A percentile compares a stretch with the other conserved stretches of the same genome.
These are phyloP conservation scores for Drosophila paucipuncta DNA, from an alignment of 2,888 invertebrate genomes.

Conservation along the genomic window DNA sequence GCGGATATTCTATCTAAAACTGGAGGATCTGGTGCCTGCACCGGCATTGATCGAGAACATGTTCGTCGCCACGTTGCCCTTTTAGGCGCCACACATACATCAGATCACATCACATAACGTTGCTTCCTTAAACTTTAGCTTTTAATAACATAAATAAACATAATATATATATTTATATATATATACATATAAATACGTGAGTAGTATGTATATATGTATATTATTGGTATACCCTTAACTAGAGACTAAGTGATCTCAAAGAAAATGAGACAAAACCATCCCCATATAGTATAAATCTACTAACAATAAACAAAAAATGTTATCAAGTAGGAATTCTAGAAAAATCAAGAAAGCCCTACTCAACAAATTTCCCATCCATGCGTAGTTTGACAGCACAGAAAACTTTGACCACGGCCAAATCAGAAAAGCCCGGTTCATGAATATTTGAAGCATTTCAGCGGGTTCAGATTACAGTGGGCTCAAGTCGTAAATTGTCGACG, in stretches of 20 bases:
- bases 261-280: constrained; percentile 14
- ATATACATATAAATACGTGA: constrained; percentile 1
- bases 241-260: constrained; percentile 38
- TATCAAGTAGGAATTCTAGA: constrained; percentile 5
- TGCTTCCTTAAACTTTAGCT: constrained; percentile 57
- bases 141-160: constrained; percentile 19
- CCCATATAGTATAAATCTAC: background rate
- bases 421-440: constrained; percentile 43
- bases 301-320: constrained; percentile 9
- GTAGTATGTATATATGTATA: constrained; percentile 2
- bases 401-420: constrained; percentile 9
- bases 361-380: constrained; percentile 12
- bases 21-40: constrained; percentile 96
- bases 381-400: constrained; percentile 3
- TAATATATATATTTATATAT: background rate
- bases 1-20: constrained; percentile 96
- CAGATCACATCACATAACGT: constrained; percentile 30
- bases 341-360: background rate
- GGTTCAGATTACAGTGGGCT: background rate
- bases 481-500: constrained; percentile 1
- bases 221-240: constrained; percentile 2
- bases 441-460: constrained; percentile 59
- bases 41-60: constrained; percentile 97
- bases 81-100: constrained; percentile 87
- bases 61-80: constrained; percentile 97